These are phyloP conservation scores for Falco biarmicus DNA, from an alignment of 2,797 vertebrate genomes.

Conservation along the genomic window DNA sequence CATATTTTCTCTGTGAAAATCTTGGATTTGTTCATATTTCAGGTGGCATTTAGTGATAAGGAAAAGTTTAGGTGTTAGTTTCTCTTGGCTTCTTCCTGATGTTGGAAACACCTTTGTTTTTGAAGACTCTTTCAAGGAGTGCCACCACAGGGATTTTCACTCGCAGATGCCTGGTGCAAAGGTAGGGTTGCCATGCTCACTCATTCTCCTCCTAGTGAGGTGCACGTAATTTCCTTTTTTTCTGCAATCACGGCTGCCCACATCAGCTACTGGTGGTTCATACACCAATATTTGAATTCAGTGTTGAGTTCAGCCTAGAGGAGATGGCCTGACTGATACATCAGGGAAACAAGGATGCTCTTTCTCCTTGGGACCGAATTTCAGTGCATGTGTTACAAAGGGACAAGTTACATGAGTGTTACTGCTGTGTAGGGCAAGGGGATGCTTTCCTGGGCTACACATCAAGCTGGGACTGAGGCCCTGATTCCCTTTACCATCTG, in stretches of 20 bases:
- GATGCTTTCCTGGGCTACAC: background rate
- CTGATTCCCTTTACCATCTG: background rate
- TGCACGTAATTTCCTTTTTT: accelerated
- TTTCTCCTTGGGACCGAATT: background rate
- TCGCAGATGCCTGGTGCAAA: background rate
- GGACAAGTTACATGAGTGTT: accelerated
- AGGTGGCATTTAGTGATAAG: background rate
- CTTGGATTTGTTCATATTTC: background rate
- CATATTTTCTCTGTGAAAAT: background rate
- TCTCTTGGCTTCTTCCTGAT: background rate
- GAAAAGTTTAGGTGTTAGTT: background rate
- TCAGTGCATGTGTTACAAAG: background rate
- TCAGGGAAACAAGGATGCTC: background rate
- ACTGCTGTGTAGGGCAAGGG: background rate
- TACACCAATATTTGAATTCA: background rate
- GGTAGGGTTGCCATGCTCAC: background rate
- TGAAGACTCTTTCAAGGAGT: background rate
- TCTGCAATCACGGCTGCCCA: background rate
- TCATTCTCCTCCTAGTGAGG: accelerated
- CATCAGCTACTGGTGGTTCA: background rate
- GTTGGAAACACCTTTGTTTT: background rate
- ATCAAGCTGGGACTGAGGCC: background rate
- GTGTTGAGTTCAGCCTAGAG: background rate
- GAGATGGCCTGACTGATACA: too few species aligned
- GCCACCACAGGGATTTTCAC: background rate